Conservation (phyloP, 2,113 vertebrate genomes). For the Okapia johnstoni region DNA sequence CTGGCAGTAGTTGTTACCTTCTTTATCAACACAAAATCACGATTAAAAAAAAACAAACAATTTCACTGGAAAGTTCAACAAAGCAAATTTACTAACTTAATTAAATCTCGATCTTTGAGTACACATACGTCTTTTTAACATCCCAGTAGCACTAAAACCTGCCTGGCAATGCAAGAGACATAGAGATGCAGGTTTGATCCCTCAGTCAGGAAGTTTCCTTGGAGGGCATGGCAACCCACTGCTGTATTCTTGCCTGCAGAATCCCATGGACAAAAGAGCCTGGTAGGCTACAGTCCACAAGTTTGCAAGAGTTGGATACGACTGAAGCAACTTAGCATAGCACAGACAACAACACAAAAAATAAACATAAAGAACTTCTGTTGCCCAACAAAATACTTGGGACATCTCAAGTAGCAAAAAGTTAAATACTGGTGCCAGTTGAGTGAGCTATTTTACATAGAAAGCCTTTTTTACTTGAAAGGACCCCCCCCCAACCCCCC, state of each 20-base stretch:
- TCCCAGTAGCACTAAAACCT: not conserved
- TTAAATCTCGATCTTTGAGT: not conserved
- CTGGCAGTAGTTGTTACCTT: not conserved
- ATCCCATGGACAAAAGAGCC: not conserved
- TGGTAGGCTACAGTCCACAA: not conserved
- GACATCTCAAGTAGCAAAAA: not conserved
- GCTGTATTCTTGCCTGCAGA: not conserved
- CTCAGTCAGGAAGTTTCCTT: not conserved
- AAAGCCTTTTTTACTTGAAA: not conserved
- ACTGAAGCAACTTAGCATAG: not conserved
- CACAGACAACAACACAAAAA: not conserved
- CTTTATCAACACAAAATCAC: not conserved
- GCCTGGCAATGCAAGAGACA: not conserved
- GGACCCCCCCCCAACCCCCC: rapidly evolving
- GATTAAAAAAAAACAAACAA: not conserved
- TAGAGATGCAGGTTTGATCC: not conserved
- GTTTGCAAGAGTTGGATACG: not conserved
- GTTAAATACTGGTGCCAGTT: not conserved
- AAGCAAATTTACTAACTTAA: not conserved
- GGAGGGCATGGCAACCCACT: not conserved
- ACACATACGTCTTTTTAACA: not conserved
- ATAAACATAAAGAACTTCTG: not conserved
- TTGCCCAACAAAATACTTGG: not conserved
- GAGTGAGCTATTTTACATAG: not conserved
- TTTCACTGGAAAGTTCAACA: not conserved